Conservation (phyloP, 2,797 vertebrate genomes). For the Otolemur crassicaudatus region DNA sequence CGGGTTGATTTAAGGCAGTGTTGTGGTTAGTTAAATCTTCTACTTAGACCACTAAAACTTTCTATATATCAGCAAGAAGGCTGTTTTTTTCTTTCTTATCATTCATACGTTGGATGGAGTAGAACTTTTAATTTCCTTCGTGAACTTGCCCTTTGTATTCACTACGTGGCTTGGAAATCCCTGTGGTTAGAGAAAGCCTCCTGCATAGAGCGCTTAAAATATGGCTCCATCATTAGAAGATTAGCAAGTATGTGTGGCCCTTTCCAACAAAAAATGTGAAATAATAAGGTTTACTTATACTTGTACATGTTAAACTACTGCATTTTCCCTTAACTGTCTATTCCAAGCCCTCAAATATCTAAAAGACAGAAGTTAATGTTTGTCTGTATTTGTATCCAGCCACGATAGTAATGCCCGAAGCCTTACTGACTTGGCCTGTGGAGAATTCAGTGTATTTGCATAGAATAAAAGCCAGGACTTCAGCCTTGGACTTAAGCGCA, state of each 20-base stretch:
- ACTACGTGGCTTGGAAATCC: not conserved
- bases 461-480: fast-evolving
- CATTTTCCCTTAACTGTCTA: not conserved
- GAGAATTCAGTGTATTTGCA: not conserved
- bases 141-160: not conserved
- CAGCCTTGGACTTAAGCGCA: fast-evolving
- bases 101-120: not conserved
- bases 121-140: not conserved
- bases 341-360: not conserved
- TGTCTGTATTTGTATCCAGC: not conserved
- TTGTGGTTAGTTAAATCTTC: not conserved
- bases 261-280: not conserved
- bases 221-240: not conserved
- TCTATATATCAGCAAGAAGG: not conserved
- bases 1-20: not conserved
- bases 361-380: not conserved
- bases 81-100: not conserved
- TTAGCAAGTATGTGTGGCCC: not conserved
- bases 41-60: not conserved
- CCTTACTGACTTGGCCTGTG: fast-evolving
- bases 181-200: not conserved
- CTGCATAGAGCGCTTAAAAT: not conserved
- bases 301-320: not conserved
- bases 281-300: not conserved
- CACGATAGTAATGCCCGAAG: not conserved